These are phyloP conservation scores for Philaethria dido DNA, from an alignment of 2,888 invertebrate genomes.

Conservation along the genomic window DNA sequence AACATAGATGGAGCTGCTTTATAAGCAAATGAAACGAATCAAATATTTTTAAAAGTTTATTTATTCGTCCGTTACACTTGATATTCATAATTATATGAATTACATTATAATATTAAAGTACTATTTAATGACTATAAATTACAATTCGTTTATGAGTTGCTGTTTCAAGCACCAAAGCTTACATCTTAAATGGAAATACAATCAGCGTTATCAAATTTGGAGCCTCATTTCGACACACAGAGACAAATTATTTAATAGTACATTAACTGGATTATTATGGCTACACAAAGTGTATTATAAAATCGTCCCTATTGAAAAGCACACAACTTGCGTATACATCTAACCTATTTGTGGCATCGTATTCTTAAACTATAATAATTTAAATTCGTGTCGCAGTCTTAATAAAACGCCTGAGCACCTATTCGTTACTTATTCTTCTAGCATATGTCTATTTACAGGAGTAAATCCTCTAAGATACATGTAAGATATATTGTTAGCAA, in stretches of 20 bases:
- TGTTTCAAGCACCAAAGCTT: conserved; percentile 17
- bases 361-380: conserved; percentile 55
- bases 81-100: conserved; percentile 28
- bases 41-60: conserved; percentile 15
- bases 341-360: conserved; percentile 42
- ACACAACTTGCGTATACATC: conserved; percentile 18
- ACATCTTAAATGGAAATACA: conserved; percentile 19
- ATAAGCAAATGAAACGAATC: not conserved
- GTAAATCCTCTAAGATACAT: conserved; percentile 11
- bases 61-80: conserved; percentile 31
- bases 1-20: conserved; percentile 11
- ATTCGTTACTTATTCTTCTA: conserved; percentile 55
- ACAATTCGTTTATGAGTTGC: conserved; percentile 16
- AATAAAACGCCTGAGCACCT: conserved; percentile 74
- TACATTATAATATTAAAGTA: conserved; percentile 32
- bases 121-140: conserved; percentile 37
- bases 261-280: conserved; percentile 2
- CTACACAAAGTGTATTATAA: not conserved
- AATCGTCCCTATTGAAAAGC: conserved; percentile 31
- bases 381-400: conserved; percentile 82
- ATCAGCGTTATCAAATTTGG: conserved; percentile 33
- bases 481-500: not conserved
- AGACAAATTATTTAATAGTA: conserved; percentile 14
- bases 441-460: conserved; percentile 51
- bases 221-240: conserved; percentile 34